Base-by-base conservation (phyloP, 2,888 invertebrate species). In the Drosophila nigricruria region DNA sequence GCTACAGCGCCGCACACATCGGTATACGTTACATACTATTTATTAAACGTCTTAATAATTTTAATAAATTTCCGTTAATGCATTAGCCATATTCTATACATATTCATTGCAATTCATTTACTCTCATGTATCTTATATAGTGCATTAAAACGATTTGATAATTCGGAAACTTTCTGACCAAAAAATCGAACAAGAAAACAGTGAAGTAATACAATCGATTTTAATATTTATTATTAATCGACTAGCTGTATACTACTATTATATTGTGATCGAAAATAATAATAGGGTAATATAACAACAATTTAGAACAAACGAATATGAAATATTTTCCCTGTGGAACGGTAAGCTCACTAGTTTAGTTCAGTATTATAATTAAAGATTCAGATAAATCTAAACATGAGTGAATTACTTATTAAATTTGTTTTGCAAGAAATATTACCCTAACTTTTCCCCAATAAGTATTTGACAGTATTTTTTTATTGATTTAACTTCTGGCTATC, bases 151-250 rank as follows among this genome's bases (percentile, higher is more conserved):
- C 30, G 62, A 70, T 69, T 67, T 49, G 65, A 58, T 58, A 73
- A 60, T 62, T 66, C 70, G 65, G 47, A 73, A 73, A 81, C 59
- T 69, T 74, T 73, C 78, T 61, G 75, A 69, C 72, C 72, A 86
- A 81, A 75, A 81, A 87, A 73, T 73, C 74, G 64, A 74, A 70
- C 74, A 70, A 77, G 62, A 66, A 71, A 77, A 66, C 68, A 83
- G 68, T 70, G 54, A 43, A 66, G 36, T 43, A 59, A 49, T 66
- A 42, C 43, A 30, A 72, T 77, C 62, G 75, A 72, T 71, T 34
- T 63, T 38, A 25, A n/a, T 59, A 45, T 68, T 57, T 30, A 47
- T 45, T 50, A 16, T 16, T 63, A 32, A 27, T 23, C 49, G 43
- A 62, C 54, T 40, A 32, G 12, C 27, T 42, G 14, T 52, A 34